A percentile compares a stretch with the other conserved stretches of the same genome.
These are phyloP conservation scores for Bombus affinis DNA, from an alignment of 1,140 invertebrate species.

Conservation along the genomic window DNA sequence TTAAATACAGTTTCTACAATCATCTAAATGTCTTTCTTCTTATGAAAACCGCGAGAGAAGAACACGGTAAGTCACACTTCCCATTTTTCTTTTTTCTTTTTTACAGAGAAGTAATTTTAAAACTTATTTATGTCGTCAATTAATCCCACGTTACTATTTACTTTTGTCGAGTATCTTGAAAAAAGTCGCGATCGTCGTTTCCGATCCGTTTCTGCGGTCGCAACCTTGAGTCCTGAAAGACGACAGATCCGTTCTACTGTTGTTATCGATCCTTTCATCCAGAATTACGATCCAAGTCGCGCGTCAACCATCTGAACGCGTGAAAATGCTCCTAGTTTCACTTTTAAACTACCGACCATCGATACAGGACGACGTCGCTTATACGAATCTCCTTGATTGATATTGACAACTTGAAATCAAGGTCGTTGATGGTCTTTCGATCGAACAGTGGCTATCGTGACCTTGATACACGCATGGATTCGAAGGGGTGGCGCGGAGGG, in stretches of 20 bases:
- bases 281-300: neutral
- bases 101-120: neutral
- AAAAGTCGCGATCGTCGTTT: neutral
- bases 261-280: neutral
- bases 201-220: neutral
- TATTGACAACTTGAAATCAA: slow-evolving; percentile 8
- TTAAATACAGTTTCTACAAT: neutral
- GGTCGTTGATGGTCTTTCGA: neutral
- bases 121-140: neutral
- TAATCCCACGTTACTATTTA: too few relatives aligned
- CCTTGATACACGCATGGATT: neutral
- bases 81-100: neutral
- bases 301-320: neutral
- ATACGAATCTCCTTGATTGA: neutral
- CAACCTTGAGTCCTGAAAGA: neutral
- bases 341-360: slow-evolving; percentile 8
- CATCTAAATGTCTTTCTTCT: neutral
- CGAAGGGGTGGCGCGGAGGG: neutral
- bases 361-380: neutral
- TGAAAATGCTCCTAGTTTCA: neutral
- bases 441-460: neutral
- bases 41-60: neutral
- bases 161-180: too few relatives aligned
- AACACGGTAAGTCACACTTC: neutral
- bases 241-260: neutral